A percentile compares a stretch with the other conserved stretches of the same genome.
Conservation (phyloP, 2,888 invertebrate species). For the Drosophila lutescens region DNA sequence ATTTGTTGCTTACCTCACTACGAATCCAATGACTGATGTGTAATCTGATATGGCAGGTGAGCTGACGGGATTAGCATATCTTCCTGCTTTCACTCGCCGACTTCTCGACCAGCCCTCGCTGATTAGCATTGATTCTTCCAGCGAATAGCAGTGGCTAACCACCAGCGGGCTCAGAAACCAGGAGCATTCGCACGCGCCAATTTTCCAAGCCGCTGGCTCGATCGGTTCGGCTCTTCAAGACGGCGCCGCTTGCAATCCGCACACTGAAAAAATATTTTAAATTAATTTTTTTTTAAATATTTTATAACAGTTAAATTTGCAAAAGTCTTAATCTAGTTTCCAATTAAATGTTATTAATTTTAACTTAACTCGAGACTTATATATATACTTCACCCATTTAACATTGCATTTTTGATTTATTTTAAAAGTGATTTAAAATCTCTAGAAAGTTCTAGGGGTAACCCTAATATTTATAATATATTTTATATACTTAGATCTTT, state of each 20-base stretch:
- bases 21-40: slow-evolving; percentile 20
- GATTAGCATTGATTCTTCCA: slow-evolving; percentile 49
- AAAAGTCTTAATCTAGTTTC: no score
- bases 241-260: neutral
- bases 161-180: slow-evolving; percentile 20
- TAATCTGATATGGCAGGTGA: slow-evolving; percentile 17
- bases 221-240: slow-evolving; percentile 30
- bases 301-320: no score
- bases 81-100: slow-evolving; percentile 71
- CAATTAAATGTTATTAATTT: no score
- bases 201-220: slow-evolving; percentile 73
- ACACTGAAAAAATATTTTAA: neutral
- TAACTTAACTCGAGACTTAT: no score
- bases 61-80: slow-evolving; percentile 46
- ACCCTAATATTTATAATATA: no score
- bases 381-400: no score
- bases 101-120: slow-evolving; percentile 57
- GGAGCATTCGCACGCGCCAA: slow-evolving; percentile 74
- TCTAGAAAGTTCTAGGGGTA: no score
- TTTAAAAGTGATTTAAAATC: no score
- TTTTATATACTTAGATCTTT: no score
- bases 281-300: rapidly evolving
- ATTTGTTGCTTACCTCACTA: slow-evolving; percentile 19
- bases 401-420: no score
- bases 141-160: slow-evolving; percentile 39